These are phyloP conservation scores for Salticus scenicus DNA, from an alignment of 2,888 invertebrate species.

Conservation along the genomic window DNA sequence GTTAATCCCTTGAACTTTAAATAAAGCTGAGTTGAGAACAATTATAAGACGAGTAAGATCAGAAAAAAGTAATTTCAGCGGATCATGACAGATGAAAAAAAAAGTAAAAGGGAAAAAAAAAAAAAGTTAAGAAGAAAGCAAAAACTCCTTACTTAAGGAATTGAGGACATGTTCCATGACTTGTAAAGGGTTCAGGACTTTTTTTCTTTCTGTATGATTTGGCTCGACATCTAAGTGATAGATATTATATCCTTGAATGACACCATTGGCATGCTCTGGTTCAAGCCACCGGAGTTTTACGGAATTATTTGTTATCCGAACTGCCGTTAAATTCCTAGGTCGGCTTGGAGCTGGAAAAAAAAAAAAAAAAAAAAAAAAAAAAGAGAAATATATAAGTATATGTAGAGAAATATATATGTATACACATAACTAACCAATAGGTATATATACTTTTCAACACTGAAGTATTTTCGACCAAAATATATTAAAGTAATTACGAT, in stretches of 20 bases:
- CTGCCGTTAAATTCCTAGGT: conserved; percentile 87
- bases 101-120: not conserved
- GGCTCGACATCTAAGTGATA: conserved; percentile 81
- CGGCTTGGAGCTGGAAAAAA: conserved; percentile 81
- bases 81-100: too few species aligned
- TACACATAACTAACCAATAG: too few species aligned
- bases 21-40: not conserved
- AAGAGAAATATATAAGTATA: too few species aligned
- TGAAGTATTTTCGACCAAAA: too few species aligned
- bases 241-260: conserved; percentile 83
- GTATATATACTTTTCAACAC: too few species aligned
- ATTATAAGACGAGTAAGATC: not conserved
- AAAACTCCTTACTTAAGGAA: conserved; percentile 80
- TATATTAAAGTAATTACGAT: too few species aligned
- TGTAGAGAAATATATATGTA: too few species aligned
- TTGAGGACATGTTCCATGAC: conserved; percentile 79
- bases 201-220: conserved; percentile 82
- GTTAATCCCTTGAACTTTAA: not conserved
- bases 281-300: conserved; percentile 88
- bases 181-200: conserved; percentile 76
- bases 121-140: too few species aligned
- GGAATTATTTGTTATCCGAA: conserved; percentile 84
- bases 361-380: not conserved
- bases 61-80: too few species aligned
- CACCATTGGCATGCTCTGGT: conserved; percentile 84